A percentile compares a stretch with the other conserved stretches of the same genome.
Evolutionary conservation across 2,797 vertebrate species (phyloP).

Genomic region (Acrossocheilus fasciatus): DNA sequence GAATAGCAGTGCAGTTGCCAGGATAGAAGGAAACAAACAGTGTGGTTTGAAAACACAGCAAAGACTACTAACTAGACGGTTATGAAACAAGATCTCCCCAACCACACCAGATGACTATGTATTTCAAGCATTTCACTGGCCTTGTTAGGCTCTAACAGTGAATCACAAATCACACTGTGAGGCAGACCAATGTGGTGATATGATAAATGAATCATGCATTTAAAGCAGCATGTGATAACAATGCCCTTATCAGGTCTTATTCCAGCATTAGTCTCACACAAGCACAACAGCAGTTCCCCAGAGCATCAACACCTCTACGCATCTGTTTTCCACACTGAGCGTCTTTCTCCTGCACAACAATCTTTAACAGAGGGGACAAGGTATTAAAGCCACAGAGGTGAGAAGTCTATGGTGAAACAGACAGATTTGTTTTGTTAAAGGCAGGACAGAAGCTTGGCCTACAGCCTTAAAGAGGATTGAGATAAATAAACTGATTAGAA

Average conservation of each 20-base stretch:
- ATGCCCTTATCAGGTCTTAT: conserved; percentile 31
- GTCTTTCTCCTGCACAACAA: not conserved
- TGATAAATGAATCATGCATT: conserved; percentile 25
- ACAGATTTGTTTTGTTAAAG: conserved; percentile 51
- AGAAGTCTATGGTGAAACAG: conserved; percentile 34
- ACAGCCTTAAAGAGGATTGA: conserved; percentile 25
- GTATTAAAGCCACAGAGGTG: conserved; percentile 2
- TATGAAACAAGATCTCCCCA: not conserved
- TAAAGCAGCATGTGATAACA: conserved; percentile 31
- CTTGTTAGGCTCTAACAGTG: not conserved
- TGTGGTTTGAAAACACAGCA: not conserved
- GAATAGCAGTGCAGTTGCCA: conserved; percentile 5
- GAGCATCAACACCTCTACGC: conserved; percentile 20
- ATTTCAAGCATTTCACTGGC: not conserved
- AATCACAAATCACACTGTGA: not conserved
- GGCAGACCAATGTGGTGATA: conserved; percentile 18
- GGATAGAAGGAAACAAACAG: conserved; percentile 19
- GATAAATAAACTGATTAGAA: conserved; percentile 28
- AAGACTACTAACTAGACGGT: not conserved
- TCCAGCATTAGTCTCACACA: conserved; percentile 26
- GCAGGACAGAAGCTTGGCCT: conserved; percentile 40
- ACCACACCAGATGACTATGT: not conserved
- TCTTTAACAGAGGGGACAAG: not conserved
- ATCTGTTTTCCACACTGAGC: conserved; percentile 32
- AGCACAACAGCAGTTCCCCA: not conserved